phyloP scores from a whole-genome alignment of 35 echinoderm and acorn worm genomes.

The Patiria miniata region DNA sequence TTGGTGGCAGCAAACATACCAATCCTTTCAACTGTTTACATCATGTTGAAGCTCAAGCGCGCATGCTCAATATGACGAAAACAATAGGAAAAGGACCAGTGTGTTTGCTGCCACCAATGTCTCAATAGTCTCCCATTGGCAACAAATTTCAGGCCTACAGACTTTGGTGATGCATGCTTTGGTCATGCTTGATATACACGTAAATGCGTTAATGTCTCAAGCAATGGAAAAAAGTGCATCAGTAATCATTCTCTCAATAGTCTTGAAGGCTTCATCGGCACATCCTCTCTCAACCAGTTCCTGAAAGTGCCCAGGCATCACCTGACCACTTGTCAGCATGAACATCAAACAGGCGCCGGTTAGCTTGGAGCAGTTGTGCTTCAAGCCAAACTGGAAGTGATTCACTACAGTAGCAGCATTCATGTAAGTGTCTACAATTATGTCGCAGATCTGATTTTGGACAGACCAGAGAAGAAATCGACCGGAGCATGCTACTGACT shows the following conservation, averaged over 20 bases:
- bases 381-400: not conserved
- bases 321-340: slow-evolving; percentile 15
- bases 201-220: too few relatives aligned
- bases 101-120: too few relatives aligned
- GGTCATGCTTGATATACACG: too few relatives aligned
- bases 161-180: too few relatives aligned
- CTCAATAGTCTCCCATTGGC: too few relatives aligned
- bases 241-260: not conserved
- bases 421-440: slow-evolving; percentile 1
- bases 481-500: slow-evolving; percentile 2
- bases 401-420: not conserved
- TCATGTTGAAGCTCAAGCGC: too few relatives aligned
- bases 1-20: too few relatives aligned
- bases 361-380: slow-evolving; percentile 18
- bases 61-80: too few relatives aligned
- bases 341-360: slow-evolving; percentile 2
- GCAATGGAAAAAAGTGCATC: not conserved
- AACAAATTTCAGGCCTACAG: too few relatives aligned
- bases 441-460: slow-evolving; percentile 8
- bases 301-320: not conserved
- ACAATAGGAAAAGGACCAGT: too few relatives aligned
- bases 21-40: too few relatives aligned
- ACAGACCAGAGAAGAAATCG: slow-evolving; percentile 14
- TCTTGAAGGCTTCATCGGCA: not conserved
- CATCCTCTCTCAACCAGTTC: not conserved